These are phyloP conservation scores for Hydrozoanthus tunicans DNA, from an alignment of 64 coral and sea anemone species.

Conservation along the genomic window DNA sequence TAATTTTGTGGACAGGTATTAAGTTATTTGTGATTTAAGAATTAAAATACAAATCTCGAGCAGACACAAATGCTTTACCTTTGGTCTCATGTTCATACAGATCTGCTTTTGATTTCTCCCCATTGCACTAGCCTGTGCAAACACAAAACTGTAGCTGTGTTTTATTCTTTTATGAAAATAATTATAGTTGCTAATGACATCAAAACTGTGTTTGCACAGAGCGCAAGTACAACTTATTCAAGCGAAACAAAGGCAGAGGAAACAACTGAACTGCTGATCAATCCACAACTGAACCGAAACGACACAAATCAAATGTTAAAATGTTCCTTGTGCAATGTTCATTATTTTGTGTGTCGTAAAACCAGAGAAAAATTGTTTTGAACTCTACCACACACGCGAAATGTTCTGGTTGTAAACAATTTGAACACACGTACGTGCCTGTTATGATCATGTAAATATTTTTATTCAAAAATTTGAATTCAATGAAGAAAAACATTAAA, in stretches of 20 bases:
- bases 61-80: too few relatives aligned
- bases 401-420: not conserved
- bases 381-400: not conserved
- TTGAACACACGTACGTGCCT: not conserved
- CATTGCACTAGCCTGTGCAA: too few relatives aligned
- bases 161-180: too few relatives aligned
- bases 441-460: not conserved
- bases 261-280: not conserved
- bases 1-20: too few relatives aligned
- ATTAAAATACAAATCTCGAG: too few relatives aligned
- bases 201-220: not conserved
- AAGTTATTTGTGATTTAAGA: too few relatives aligned
- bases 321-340: constrained; percentile 31
- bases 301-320: constrained; percentile 30
- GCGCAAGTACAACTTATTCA: constrained; percentile 4
- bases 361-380: not conserved
- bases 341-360: not conserved
- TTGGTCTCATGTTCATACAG: too few relatives aligned
- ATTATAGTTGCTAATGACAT: too few relatives aligned
- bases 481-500: not conserved
- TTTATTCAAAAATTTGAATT: not conserved
- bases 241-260: not conserved
- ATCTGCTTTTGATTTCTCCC: too few relatives aligned
- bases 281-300: not conserved
- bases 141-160: too few relatives aligned